Conservation (phyloP, 2,888 invertebrate genomes). For the Cryptus armator region DNA sequence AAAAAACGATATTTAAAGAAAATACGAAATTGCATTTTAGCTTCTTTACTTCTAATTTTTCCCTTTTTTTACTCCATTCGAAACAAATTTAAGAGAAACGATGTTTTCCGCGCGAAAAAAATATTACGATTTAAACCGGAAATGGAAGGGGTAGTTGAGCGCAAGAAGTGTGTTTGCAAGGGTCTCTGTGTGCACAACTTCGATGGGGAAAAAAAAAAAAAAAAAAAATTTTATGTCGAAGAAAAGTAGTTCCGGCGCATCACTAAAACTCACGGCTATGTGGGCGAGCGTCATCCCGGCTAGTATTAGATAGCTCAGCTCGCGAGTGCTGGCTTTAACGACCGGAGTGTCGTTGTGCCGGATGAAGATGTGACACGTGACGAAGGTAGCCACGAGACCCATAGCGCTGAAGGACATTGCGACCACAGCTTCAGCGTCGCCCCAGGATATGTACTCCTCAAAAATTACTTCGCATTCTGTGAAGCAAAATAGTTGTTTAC, state of each 20-base stretch:
- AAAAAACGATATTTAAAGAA: neutral
- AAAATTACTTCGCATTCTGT: slow-evolving; percentile 87
- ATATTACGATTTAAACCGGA: too few species aligned
- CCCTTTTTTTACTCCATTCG: too few species aligned
- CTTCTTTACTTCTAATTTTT: too few species aligned
- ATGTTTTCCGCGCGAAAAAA: too few species aligned
- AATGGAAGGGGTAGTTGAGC: too few species aligned
- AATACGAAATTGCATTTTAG: too few species aligned
- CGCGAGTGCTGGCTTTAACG: slow-evolving; percentile 90
- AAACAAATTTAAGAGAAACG: too few species aligned
- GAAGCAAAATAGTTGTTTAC: slow-evolving; percentile 35
- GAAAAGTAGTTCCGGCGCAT: neutral
- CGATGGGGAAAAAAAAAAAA: neutral
- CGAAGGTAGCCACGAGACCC: slow-evolving; percentile 88
- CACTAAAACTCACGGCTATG: slow-evolving; percentile 73
- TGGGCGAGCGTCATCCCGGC: slow-evolving; percentile 85
- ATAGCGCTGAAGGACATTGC: slow-evolving; percentile 87
- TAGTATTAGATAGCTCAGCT: slow-evolving; percentile 90
- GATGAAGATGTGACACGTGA: slow-evolving; percentile 88
- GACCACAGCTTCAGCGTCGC: slow-evolving; percentile 88
- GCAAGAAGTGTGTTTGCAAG: too few species aligned
- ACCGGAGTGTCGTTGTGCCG: slow-evolving; percentile 91
- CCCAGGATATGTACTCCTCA: slow-evolving; percentile 88
- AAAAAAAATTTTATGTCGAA: neutral
- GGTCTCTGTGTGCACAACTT: too few species aligned